Percentiles rank a stretch among this genome's conserved stretches.
These are phyloP conservation scores for Drosophila peninsularis DNA, from an alignment of 2,888 invertebrate genomes.

Conservation along the genomic window DNA sequence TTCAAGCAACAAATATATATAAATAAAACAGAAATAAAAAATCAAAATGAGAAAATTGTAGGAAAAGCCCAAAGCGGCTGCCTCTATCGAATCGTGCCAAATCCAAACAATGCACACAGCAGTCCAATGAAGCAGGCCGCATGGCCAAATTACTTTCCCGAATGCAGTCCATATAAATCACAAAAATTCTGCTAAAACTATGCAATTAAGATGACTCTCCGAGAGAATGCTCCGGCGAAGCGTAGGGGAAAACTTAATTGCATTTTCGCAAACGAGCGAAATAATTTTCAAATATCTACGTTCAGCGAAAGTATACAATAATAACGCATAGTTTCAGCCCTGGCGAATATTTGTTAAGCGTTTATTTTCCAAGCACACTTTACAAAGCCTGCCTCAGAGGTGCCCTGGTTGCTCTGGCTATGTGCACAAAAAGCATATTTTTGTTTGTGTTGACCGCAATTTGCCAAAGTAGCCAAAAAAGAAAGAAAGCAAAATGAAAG, in stretches of 20 bases:
- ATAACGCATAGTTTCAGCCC: conserved; percentile 16
- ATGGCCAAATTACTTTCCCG: conserved; percentile 29
- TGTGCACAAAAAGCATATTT: conserved; percentile 25
- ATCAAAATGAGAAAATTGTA: not conserved
- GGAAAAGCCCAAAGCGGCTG: conserved; percentile 20
- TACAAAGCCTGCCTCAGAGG: conserved; percentile 35
- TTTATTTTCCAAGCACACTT: conserved; percentile 30
- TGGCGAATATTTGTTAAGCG: conserved; percentile 31
- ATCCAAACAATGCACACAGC: conserved; percentile 34
- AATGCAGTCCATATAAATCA: conserved; percentile 30
- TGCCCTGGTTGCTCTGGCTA: not conserved
- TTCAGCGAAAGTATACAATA: conserved; percentile 6
- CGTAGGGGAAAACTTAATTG: conserved; percentile 37
- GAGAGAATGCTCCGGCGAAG: not conserved
- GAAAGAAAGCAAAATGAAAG: not conserved
- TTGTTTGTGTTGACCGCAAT: conserved; percentile 47
- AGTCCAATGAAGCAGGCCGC: conserved; percentile 5
- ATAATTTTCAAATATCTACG: conserved; percentile 24
- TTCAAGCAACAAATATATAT: conserved; percentile 1
- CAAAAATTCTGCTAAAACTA: conserved; percentile 46
- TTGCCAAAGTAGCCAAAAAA: conserved; percentile 35
- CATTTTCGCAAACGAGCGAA: conserved; percentile 33
- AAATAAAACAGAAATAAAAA: not conserved
- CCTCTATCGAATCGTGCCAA: conserved; percentile 33
- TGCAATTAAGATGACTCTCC: conserved; percentile 51